Evolutionary conservation across 2,113 vertebrate species (phyloP), one percentile per base, ranked within the genome.

Genomic region (Orcinus orca): DNA sequence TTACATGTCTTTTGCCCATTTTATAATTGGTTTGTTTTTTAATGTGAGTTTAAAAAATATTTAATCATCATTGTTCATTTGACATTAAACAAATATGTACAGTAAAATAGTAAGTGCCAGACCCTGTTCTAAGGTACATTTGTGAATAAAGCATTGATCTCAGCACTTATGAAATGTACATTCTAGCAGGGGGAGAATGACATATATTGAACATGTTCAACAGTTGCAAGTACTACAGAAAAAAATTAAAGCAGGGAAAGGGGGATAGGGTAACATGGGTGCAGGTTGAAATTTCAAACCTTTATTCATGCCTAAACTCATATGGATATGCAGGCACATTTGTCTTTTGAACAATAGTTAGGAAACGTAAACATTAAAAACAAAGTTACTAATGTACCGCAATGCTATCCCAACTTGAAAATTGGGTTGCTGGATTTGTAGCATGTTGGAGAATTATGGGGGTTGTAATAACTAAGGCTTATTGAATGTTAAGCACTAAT

Each of bases 11-110:
- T 95, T 83, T 96, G 29, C 7, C 4, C 5, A 79, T 94, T 93
- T 93, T 76, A 8, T 79, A 70, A 84, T 88, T 90, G 14, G 2
- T n/a, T 88, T 83, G 2, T 63, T 94, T 80, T 95, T 84, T 41
- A 82, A 21, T 17, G 1, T 71, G 23, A 81, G 12, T 8, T 83
- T 92, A 80, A 6, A 73, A 92, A 36, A 8, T 74, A 18, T 79
- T 65, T 67, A 70, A 53, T 63, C 25, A 47, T 53, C 29, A 65
- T 41, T 71, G 7, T n/a, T 82, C 18, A 85, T 70, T 94, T 74
- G 73, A 38, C 20, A 83, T 65, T 86, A 47, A 85, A 55, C 6
- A 63, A 38, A 36, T 82, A 86, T 11, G 70, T 74, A 55, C 8
- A 53, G 3, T 80, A 36, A 4, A 93, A 11, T 17, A 50, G 2